Conservation (phyloP, 2,113 vertebrate species). For the Aptenodytes forsteri region DNA sequence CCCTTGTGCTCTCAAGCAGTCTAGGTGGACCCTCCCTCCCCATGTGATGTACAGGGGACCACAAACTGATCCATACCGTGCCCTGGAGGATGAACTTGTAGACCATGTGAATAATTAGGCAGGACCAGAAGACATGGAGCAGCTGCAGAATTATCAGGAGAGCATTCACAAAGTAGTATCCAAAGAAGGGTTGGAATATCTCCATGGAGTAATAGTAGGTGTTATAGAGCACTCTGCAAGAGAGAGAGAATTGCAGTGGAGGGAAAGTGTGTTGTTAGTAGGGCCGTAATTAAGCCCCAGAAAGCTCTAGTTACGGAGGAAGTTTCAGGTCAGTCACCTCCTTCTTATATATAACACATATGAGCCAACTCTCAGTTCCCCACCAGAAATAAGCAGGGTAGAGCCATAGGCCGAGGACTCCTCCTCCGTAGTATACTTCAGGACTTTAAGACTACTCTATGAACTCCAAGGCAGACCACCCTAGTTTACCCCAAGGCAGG, state of each 20-base stretch:
- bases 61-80: constrained; percentile 74
- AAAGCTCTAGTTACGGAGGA: not conserved
- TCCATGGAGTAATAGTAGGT: constrained; percentile 81
- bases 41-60: not conserved
- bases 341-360: not conserved
- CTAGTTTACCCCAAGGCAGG: not conserved
- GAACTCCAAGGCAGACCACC: not conserved
- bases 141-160: constrained; percentile 84
- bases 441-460: not conserved
- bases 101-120: constrained; percentile 89
- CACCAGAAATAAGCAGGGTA: not conserved
- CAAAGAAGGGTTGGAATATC: constrained; percentile 81
- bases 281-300: not conserved
- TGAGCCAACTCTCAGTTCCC: not conserved
- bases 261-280: not conserved
- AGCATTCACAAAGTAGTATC: constrained; percentile 88
- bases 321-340: not conserved
- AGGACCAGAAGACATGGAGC: constrained; percentile 93
- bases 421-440: not conserved
- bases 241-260: not conserved
- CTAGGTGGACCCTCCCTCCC: not conserved
- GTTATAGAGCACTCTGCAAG: constrained; percentile 78
- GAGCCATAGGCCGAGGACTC: not conserved
- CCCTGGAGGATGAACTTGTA: constrained; percentile 82
- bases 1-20: not conserved